These are phyloP conservation scores for Akabosia matsudoensis DNA, from an alignment of 1,140 invertebrate genomes.

Conservation along the genomic window DNA sequence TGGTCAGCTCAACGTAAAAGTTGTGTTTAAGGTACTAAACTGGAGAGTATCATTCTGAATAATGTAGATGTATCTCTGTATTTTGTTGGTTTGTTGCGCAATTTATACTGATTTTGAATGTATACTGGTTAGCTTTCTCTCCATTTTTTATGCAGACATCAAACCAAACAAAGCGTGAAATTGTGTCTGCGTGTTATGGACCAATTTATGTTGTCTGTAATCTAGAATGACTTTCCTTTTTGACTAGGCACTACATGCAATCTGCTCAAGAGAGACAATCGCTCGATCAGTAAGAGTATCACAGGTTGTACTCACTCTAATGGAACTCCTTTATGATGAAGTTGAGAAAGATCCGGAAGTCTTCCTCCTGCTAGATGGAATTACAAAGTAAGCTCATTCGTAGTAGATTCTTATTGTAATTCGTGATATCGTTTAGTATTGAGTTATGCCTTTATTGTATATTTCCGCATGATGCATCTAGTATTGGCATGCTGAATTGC, in stretches of 20 bases:
- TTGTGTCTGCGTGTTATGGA: neutral
- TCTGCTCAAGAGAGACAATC: constrained; percentile 70
- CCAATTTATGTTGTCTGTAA: neutral
- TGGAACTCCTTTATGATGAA: constrained; percentile 79
- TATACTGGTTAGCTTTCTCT: too few species aligned
- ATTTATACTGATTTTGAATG: too few species aligned
- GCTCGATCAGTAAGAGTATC: constrained; percentile 80
- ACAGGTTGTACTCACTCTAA: constrained; percentile 82
- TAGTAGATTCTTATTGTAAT: too few species aligned
- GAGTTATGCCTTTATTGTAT: neutral
- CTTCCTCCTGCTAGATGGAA: constrained; percentile 33
- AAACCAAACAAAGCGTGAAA: neutral
- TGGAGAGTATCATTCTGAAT: too few species aligned
- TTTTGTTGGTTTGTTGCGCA: too few species aligned
- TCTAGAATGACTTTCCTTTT: constrained; percentile 11
- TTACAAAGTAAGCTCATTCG: constrained; percentile 45
- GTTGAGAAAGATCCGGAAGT: constrained; percentile 41
- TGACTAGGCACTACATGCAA: constrained; percentile 75
- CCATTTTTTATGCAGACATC: neutral
- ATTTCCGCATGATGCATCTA: neutral
- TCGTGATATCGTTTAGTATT: too few species aligned
- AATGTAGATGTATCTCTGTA: too few species aligned
- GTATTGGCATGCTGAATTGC: too few species aligned
- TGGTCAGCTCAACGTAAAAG: constrained; percentile 85
- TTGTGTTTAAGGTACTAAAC: constrained; percentile 70